Evolutionary conservation across 2,113 vertebrate genomes (phyloP), one percentile per base, ranked within the genome.

Genomic region (Synchiropus splendidus): DNA sequence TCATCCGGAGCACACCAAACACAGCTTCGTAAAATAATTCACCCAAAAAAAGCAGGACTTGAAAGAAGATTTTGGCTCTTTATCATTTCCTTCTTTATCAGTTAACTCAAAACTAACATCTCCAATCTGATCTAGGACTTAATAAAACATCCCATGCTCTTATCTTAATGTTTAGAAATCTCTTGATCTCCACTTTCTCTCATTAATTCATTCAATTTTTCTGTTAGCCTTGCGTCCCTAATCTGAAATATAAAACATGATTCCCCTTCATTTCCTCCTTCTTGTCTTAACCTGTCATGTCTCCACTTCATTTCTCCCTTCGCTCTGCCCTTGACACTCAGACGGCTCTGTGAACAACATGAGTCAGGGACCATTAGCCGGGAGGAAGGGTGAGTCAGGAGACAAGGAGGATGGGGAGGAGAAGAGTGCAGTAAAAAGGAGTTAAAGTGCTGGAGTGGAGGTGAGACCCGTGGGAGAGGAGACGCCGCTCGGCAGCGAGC

Each of bases 341-440:
- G 65, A 64, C 63, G 53, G 44, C 48, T 61, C 58, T 59, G 68
- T 48, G 51, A 67, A 66, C 49, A 72, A 38, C 68, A 63, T 56
- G 79, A 80, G 75, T 81, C 79, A 76, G 68, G 65, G 43, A 18
- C 47, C 42, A 58, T 67, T 65, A 64, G 67, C 68, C 14, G 48
- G 42, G 42, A 74, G 64, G 60, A 30, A 61, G 62, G 37, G 71
- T 72, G 70, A 78, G 65, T 69, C 58, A 72, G 60, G 57, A 48
- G 54, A 57, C 61, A 59, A 64, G 48, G 61, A 48, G 4, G 51
- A 37, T 30, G 42, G 18, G 10, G 9, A n/a, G 31, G 27, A 5
- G 2, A 33, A 39, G 36, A 21, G 11, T 16, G 39, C 39, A 35
- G 30, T 27, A 27, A 27, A 27, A 27, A 27, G 16, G 31, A 30